Percentiles rank a stretch among this genome's conserved stretches.
These are phyloP conservation scores for Calameuta filiformis DNA, from an alignment of 2,888 invertebrate species.

Conservation along the genomic window DNA sequence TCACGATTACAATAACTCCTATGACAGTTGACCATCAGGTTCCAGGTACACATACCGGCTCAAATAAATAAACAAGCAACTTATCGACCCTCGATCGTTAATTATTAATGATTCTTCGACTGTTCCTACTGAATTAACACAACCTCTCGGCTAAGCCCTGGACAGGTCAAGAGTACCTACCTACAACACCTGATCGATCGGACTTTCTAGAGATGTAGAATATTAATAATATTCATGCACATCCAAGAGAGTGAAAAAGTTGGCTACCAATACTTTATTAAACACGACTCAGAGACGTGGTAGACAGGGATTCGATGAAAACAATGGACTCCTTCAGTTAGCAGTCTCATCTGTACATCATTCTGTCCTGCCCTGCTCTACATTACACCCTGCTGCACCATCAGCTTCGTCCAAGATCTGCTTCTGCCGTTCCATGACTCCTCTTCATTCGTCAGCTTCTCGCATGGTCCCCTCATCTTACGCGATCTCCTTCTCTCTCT, in stretches of 20 bases:
- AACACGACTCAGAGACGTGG: neutral
- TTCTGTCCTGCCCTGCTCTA: neutral
- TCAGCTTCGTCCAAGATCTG: neutral
- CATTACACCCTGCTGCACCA: neutral
- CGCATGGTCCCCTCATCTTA: neutral
- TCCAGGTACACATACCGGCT: neutral
- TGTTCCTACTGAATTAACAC: neutral
- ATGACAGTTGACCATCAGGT: neutral
- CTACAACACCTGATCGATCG: neutral
- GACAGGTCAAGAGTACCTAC: neutral
- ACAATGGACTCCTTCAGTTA: neutral
- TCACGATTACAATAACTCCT: neutral
- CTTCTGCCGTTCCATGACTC: neutral
- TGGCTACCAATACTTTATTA: neutral
- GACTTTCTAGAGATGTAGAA: neutral
- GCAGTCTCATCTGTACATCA: neutral
- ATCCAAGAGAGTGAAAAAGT: neutral
- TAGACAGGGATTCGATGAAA: neutral
- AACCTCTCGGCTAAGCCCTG: neutral
- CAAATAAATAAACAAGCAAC: neutral
- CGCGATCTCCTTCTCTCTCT: neutral
- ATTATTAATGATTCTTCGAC: neutral
- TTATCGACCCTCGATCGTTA: neutral
- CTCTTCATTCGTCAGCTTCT: neutral
- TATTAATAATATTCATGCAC: neutral